A percentile compares a stretch with the other conserved stretches of the same genome.
These are phyloP conservation scores for Stichodactyla mertensii DNA, from an alignment of 64 coral and sea anemone genomes.

Conservation along the genomic window DNA sequence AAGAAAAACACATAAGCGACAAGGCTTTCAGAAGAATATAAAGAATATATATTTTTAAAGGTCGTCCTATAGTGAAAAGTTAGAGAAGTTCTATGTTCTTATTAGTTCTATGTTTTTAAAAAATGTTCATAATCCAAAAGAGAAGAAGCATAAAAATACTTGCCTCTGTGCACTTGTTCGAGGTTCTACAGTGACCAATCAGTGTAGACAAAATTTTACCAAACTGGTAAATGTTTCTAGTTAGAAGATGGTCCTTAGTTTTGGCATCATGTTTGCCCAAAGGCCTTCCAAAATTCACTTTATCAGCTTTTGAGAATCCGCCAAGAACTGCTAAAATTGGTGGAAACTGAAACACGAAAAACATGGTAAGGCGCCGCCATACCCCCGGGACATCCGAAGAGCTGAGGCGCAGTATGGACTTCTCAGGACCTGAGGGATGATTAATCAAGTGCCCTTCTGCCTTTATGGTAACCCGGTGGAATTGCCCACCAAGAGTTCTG, in stretches of 20 bases:
- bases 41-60: too few species aligned
- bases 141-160: neutral
- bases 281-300: neutral
- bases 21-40: too few species aligned
- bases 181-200: neutral
- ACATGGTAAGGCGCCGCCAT: neutral
- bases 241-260: neutral
- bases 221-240: slow-evolving; percentile 10
- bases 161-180: neutral
- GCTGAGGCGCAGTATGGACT: too few species aligned
- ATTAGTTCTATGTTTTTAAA: too few species aligned
- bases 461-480: too few species aligned
- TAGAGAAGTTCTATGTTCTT: too few species aligned
- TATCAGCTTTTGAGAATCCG: slow-evolving; percentile 20
- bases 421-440: too few species aligned
- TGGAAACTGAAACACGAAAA: slow-evolving; percentile 1
- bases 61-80: too few species aligned
- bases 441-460: too few species aligned
- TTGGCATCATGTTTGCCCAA: neutral
- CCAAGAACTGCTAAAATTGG: slow-evolving; percentile 9
- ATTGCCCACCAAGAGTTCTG: too few species aligned
- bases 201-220: slow-evolving; percentile 1
- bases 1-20: neutral
- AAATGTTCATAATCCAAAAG: too few species aligned
- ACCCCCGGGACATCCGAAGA: too few species aligned